A percentile compares a stretch with the other conserved stretches of the same genome.
phyloP scores from a whole-genome alignment of 2,113 vertebrate genomes.

The Aptenodytes patagonicus region DNA sequence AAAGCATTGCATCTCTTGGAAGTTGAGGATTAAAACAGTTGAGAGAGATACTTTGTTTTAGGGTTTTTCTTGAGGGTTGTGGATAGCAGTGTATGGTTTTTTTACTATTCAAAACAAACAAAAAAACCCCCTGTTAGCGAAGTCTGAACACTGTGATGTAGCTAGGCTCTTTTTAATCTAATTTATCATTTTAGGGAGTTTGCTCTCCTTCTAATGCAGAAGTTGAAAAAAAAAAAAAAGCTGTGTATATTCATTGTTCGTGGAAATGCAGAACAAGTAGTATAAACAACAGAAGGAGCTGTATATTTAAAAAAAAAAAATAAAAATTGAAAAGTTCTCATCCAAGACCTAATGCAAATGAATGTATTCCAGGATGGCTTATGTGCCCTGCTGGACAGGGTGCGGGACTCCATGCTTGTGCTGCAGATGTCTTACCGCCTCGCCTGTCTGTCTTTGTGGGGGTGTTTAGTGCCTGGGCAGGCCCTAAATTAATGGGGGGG shows the following conservation, averaged over 20 bases:
- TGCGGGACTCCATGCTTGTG: neutral
- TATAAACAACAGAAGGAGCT: neutral
- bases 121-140: neutral
- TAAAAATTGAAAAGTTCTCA: neutral
- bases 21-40: neutral
- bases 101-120: neutral
- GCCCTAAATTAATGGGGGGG: accelerated
- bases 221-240: neutral
- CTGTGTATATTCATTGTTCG: neutral
- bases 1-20: neutral
- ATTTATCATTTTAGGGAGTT: neutral
- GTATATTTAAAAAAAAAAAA: neutral
- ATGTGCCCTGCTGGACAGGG: too few species aligned
- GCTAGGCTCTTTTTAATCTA: neutral
- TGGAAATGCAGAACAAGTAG: neutral
- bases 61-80: neutral
- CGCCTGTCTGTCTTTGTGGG: neutral
- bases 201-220: neutral
- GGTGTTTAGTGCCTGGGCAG: neutral
- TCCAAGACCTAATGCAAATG: neutral
- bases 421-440: accelerated
- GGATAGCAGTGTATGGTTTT: neutral
- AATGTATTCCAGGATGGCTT: neutral
- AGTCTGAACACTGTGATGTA: neutral
- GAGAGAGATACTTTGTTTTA: neutral